Evolutionary conservation across 2,888 invertebrate species (phyloP), one percentile per base, ranked within the genome.

Genomic region (Chloroclysta siterata): DNA sequence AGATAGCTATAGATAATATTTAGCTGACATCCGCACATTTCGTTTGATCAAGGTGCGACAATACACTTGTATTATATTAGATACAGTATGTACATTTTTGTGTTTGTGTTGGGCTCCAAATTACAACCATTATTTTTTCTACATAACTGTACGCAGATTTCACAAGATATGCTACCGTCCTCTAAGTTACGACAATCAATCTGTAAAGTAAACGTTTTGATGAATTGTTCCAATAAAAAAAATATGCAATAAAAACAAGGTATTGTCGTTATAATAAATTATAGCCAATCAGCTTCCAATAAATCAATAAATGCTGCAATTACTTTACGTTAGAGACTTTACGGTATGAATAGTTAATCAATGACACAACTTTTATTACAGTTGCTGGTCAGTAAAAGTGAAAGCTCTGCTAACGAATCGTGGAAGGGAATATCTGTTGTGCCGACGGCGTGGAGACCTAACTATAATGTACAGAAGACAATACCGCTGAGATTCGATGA

Each of bases 401-500:
- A 83, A 28, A 80, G 75, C 29, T 59, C 75, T 0, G 69, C 80
- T 0, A 80, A 82, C 41, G 86, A 88, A 42, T 75, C 77, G 22
- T 90, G 90, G 89, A 92, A 90, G 72, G 92, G 92, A 22, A 93
- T 93, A 44, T 80, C 83, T 1, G 82, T 93, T 0, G 68, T 81
- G 0, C 80, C 90, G 0, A 74, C 76, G 0, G 80, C 89, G 0
- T 93, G 91, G 79, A 94, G 97, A 72, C 83, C 96, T 0, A 97
- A 97, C 85, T 94, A 96, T 74, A 84, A 93, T 6, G 82, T 95
- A 0, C 83, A 88, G 14, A 94, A 94, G 69, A 85, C 81, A 0
- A 88, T 97, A n/a, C 87, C 94, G 48, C 87, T 97, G n/a, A 93
- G 93, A 66, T 92, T 94, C 66, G 91, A 94, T 39, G 94, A 94